These are phyloP conservation scores for Takifugu rubripes DNA, from an alignment of 2,797 vertebrate genomes.

Conservation along the genomic window DNA sequence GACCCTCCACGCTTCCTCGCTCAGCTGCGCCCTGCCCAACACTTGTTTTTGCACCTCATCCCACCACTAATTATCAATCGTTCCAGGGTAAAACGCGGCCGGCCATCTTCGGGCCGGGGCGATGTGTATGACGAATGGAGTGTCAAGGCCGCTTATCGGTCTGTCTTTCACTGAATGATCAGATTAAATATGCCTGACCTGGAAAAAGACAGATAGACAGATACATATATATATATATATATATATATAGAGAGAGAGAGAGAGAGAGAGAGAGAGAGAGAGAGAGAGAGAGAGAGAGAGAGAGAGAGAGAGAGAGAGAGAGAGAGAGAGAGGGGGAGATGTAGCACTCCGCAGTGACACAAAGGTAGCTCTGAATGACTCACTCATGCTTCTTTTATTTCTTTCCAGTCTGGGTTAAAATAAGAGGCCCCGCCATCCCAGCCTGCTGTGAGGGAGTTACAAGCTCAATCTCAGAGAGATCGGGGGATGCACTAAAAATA, in stretches of 20 bases:
- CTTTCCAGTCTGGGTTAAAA: constrained; percentile 79
- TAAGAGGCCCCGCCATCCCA: constrained; percentile 75
- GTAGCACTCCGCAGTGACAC: constrained; percentile 68
- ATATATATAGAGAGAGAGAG: constrained; percentile 20
- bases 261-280: constrained; percentile 22
- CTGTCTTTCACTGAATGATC: constrained; percentile 53
- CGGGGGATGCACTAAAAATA: constrained; percentile 79
- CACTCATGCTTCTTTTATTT: constrained; percentile 53
- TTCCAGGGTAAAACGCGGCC: constrained; percentile 49
- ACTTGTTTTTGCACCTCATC: constrained; percentile 50
- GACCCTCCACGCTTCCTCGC: constrained; percentile 35
- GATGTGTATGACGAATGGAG: constrained; percentile 59
- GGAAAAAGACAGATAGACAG: constrained; percentile 21
- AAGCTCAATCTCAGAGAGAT: constrained; percentile 74
- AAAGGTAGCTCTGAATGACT: constrained; percentile 79
- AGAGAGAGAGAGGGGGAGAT: constrained; percentile 45
- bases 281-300: constrained; percentile 29
- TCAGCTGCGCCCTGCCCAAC: constrained; percentile 36
- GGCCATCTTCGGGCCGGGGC: constrained; percentile 49
- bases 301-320: constrained; percentile 22
- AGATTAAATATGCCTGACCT: constrained; percentile 51
- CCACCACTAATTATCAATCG: constrained; percentile 59
- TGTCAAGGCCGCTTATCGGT: constrained; percentile 63
- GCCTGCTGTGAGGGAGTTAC: constrained; percentile 77
- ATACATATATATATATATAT: neutral